Conservation (phyloP, 2,888 invertebrate genomes). For the Philaethria dido region DNA sequence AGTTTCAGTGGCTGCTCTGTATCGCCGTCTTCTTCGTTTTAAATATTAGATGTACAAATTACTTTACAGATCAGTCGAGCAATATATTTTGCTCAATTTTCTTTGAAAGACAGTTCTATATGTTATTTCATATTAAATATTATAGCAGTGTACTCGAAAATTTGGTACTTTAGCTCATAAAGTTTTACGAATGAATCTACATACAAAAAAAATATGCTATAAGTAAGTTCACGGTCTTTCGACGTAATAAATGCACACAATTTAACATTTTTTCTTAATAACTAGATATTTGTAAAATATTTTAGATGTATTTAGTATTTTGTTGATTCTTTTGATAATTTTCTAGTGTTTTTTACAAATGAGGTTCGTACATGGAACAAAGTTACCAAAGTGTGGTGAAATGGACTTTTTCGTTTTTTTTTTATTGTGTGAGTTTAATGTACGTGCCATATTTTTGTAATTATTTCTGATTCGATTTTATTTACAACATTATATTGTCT, state of each 20-base stretch:
- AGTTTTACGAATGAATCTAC: constrained; percentile 22
- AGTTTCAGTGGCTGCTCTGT: constrained; percentile 40
- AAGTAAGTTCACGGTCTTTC: constrained; percentile 47
- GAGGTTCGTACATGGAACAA: constrained; percentile 42
- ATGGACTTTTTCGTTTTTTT: constrained; percentile 38
- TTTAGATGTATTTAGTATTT: constrained; percentile 50
- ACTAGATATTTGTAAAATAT: constrained; percentile 58
- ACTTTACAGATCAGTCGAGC: constrained; percentile 19
- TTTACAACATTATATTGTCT: constrained; percentile 17
- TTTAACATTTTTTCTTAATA: constrained; percentile 65
- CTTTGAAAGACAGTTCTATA: constrained; percentile 6
- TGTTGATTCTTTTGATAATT: constrained; percentile 38
- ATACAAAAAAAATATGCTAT: constrained; percentile 42
- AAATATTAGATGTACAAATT: constrained; percentile 30
- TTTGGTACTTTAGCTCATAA: constrained; percentile 6
- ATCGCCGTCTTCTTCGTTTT: constrained; percentile 29
- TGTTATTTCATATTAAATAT: constrained; percentile 19
- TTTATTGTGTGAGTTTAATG: constrained; percentile 42
- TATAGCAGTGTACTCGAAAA: constrained; percentile 1
- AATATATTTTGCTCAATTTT: constrained; percentile 33
- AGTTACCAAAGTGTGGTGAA: constrained; percentile 54
- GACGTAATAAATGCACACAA: constrained; percentile 79
- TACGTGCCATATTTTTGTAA: constrained; percentile 53
- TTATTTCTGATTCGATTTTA: constrained; percentile 15
- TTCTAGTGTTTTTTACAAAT: constrained; percentile 34